A percentile compares a stretch with the other conserved stretches of the same genome.
Evolutionary conservation across 2,797 vertebrate genomes (phyloP).

Genomic region (Cirrhinus mrigala): DNA sequence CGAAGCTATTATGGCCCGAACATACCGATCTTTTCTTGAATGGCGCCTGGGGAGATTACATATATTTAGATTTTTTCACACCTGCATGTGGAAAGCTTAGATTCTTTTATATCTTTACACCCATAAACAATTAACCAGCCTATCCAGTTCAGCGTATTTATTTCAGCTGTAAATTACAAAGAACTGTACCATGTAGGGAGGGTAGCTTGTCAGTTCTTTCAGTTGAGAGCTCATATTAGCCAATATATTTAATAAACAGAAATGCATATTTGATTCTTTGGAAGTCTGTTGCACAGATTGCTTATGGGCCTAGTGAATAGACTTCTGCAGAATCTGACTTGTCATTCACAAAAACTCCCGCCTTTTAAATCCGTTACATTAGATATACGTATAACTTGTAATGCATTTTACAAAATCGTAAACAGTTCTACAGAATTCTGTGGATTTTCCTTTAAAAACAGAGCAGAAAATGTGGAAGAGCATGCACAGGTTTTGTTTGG

Average conservation of each 20-base stretch:
- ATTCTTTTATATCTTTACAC: not conserved
- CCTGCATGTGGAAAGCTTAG: not conserved
- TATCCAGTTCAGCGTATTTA: not conserved
- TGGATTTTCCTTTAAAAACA: not conserved
- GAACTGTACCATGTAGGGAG: not conserved
- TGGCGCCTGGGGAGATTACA: not conserved
- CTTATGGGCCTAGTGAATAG: not conserved
- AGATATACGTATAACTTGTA: not conserved
- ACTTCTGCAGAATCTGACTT: not conserved
- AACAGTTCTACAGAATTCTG: not conserved
- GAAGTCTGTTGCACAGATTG: not conserved
- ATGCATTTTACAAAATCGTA: not conserved
- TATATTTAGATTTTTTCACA: not conserved
- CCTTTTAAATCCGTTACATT: too few relatives aligned
- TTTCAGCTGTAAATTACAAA: not conserved
- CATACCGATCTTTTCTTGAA: not conserved
- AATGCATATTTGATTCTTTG: not conserved
- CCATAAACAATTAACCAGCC: not conserved
- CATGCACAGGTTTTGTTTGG: not conserved
- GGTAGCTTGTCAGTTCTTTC: not conserved
- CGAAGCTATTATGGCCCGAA: not conserved
- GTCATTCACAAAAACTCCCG: not conserved
- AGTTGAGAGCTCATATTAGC: too few relatives aligned
- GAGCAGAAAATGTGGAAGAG: not conserved
- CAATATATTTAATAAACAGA: not conserved